A percentile compares a stretch with the other conserved stretches of the same genome.
Conservation (phyloP, 2,888 invertebrate species). For the Cabera pusaria region DNA sequence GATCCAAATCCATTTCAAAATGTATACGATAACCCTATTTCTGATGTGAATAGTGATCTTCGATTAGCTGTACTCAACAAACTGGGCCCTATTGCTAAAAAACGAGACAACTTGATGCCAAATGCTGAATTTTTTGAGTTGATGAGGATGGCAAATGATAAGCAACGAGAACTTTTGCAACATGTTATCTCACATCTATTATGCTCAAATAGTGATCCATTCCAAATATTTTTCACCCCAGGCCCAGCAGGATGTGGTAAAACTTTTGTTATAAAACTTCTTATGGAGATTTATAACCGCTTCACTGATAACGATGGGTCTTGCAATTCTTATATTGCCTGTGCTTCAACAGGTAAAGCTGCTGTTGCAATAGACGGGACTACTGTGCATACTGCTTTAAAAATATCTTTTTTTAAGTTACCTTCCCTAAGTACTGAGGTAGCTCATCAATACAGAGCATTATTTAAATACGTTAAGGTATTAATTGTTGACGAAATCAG, state of each 20-base stretch:
- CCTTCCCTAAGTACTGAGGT: conserved; percentile 16
- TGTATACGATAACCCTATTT: not conserved
- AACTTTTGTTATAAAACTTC: conserved; percentile 49
- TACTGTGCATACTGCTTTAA: conserved; percentile 50
- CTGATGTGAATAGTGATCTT: not conserved
- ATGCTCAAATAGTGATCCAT: conserved; percentile 17
- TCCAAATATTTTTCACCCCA: conserved; percentile 38
- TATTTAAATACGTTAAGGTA: conserved; percentile 41
- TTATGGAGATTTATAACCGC: conserved; percentile 61
- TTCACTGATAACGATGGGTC: conserved; percentile 44
- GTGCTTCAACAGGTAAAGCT: conserved; percentile 51
- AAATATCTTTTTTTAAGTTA: conserved; percentile 30
- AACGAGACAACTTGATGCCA: not conserved
- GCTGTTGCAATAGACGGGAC: conserved; percentile 53
- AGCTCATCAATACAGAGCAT: conserved; percentile 22
- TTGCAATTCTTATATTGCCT: conserved; percentile 53
- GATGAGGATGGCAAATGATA: not conserved
- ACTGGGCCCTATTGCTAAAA: not conserved
- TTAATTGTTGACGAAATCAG: conserved; percentile 52
- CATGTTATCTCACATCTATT: not conserved
- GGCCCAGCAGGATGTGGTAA: conserved; percentile 46
- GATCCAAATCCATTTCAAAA: not conserved
- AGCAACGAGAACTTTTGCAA: not conserved
- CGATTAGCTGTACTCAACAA: not conserved
- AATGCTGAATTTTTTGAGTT: not conserved